These are phyloP conservation scores for Pangasius krempfi DNA, from an alignment of 2,797 vertebrate genomes.

Conservation along the genomic window DNA sequence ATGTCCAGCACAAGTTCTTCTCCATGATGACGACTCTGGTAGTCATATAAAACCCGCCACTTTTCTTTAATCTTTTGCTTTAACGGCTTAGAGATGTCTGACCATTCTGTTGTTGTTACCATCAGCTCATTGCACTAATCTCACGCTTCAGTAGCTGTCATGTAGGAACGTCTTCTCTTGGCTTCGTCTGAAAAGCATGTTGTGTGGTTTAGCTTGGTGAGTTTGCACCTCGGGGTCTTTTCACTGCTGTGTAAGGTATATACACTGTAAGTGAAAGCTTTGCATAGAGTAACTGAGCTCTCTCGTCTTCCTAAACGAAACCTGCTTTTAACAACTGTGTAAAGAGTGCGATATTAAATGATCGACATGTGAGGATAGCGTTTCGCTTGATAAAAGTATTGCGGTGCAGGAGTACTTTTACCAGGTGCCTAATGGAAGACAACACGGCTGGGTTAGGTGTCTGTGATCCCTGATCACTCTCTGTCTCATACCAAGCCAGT, in stretches of 20 bases:
- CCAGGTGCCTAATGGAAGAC: constrained; percentile 51
- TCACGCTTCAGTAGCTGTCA: background rate
- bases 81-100: background rate
- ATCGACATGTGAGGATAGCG: constrained; percentile 61
- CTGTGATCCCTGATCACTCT: constrained; percentile 10
- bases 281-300: constrained; percentile 4
- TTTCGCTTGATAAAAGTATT: constrained; percentile 52
- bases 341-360: constrained; percentile 58
- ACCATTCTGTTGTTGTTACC: background rate
- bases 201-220: background rate
- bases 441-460: constrained; percentile 38
- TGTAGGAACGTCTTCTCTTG: background rate
- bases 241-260: constrained; percentile 10
- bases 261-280: constrained; percentile 51
- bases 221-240: background rate
- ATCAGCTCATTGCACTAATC: no score
- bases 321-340: constrained; percentile 62
- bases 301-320: constrained; percentile 51
- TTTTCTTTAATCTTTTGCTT: background rate
- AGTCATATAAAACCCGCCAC: background rate
- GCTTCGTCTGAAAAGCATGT: background rate
- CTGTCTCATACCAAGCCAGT: background rate
- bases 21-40: background rate
- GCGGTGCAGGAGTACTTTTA: constrained; percentile 63
- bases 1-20: background rate